A percentile compares a stretch with the other conserved stretches of the same genome.
Evolutionary conservation across 2,888 invertebrate species (phyloP).

Genomic region (Dexiosoma caninum): DNA sequence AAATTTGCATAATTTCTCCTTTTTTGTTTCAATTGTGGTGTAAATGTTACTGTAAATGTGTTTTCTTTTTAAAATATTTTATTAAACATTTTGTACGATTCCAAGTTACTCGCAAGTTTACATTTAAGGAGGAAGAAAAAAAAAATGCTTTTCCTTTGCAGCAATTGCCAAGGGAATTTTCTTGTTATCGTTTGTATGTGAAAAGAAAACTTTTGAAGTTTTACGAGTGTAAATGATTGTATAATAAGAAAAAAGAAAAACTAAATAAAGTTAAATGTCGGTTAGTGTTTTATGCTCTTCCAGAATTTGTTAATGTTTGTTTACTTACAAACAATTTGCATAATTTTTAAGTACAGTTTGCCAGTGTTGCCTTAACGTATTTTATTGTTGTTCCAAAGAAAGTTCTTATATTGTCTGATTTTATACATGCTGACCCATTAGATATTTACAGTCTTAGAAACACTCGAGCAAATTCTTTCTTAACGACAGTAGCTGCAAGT

Average conservation of each 20-base stretch:
- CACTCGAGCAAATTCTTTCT: too few species aligned
- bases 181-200: conserved; percentile 3
- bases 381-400: too few species aligned
- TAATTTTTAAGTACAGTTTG: neutral
- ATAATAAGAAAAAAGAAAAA: conserved; percentile 1
- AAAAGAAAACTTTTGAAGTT: conserved; percentile 30
- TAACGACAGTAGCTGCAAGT: too few species aligned
- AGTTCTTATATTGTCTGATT: too few species aligned
- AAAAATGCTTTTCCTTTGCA: neutral
- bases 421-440: too few species aligned
- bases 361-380: neutral
- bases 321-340: neutral
- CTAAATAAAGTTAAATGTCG: conserved; percentile 8
- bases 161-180: conserved; percentile 25
- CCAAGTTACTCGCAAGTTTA: neutral
- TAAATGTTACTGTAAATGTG: neutral
- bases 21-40: neutral
- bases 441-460: too few species aligned
- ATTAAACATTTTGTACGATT: conserved; percentile 10
- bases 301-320: neutral
- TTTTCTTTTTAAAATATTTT: neutral
- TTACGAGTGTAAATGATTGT: neutral
- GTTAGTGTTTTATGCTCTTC: neutral
- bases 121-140: neutral
- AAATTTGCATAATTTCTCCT: conserved; percentile 25